A percentile compares a stretch with the other conserved stretches of the same genome.
Evolutionary conservation across 2,797 vertebrate genomes (phyloP).

Genomic region (Molossus alvarezi): DNA sequence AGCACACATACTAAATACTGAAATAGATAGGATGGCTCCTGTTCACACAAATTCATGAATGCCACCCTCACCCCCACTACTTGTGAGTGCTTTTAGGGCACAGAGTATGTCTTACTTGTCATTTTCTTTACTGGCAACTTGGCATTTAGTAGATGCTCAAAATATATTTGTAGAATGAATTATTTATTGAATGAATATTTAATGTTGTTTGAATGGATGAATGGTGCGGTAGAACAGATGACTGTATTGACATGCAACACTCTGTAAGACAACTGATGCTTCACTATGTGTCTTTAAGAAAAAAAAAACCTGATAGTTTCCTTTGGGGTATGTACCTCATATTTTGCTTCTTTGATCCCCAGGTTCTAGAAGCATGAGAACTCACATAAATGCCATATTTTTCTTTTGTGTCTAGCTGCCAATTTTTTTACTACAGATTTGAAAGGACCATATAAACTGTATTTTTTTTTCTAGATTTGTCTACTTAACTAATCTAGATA

Average conservation of each 20-base stretch:
- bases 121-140: not conserved
- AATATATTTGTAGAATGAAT: not conserved
- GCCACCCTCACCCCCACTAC: fast-evolving
- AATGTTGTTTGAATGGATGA: not conserved
- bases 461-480: not conserved
- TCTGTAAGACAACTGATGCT: constrained; percentile 2
- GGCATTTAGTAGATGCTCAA: not conserved
- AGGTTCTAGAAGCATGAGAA: not conserved
- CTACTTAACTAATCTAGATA: constrained; percentile 27
- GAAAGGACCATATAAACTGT: constrained; percentile 6
- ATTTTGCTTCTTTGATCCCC: not conserved
- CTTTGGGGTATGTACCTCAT: not conserved
- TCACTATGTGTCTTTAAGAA: not conserved
- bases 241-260: not conserved
- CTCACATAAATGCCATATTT: constrained; percentile 12
- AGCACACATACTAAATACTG: not conserved
- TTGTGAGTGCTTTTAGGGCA: constrained; percentile 39
- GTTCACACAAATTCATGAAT: not conserved
- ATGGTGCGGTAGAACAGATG: not conserved
- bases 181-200: constrained; percentile 50
- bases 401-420: constrained; percentile 16
- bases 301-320: not conserved
- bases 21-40: not conserved
- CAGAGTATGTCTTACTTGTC: not conserved
- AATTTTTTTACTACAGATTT: constrained; percentile 27